These are phyloP conservation scores for Argentina silus DNA, from an alignment of 2,797 vertebrate species.

Conservation along the genomic window DNA sequence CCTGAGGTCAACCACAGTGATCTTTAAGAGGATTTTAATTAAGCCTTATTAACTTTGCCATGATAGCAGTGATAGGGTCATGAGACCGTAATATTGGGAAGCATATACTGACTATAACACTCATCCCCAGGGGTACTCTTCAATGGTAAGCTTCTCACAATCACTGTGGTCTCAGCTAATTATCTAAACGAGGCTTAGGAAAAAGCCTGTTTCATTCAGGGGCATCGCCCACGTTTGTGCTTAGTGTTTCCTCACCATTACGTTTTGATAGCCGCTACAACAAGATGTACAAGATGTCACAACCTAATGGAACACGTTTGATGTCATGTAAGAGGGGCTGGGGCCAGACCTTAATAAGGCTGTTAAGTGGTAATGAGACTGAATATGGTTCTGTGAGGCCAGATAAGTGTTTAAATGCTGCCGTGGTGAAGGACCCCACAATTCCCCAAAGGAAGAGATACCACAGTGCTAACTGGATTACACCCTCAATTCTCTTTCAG, in stretches of 20 bases:
- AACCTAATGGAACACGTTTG: slow-evolving; percentile 74
- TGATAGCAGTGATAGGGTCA: slow-evolving; percentile 69
- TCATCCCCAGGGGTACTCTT: slow-evolving; percentile 64
- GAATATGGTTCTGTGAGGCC: slow-evolving; percentile 66
- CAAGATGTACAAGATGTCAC: slow-evolving; percentile 71
- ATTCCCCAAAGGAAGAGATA: slow-evolving; percentile 56
- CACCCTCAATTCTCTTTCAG: slow-evolving; percentile 55
- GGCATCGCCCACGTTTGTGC: slow-evolving; percentile 52
- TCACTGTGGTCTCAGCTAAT: slow-evolving; percentile 62
- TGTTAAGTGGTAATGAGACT: slow-evolving; percentile 77
- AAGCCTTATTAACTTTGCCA: slow-evolving; percentile 68
- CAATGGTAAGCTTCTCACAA: slow-evolving; percentile 65
- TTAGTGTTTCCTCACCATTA: slow-evolving; percentile 56
- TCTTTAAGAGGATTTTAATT: slow-evolving; percentile 75
- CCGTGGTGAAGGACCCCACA: slow-evolving; percentile 42
- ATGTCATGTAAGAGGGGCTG: slow-evolving; percentile 72
- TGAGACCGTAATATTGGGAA: slow-evolving; percentile 70
- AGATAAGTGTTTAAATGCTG: slow-evolving; percentile 63
- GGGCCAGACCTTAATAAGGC: slow-evolving; percentile 74
- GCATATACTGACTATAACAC: slow-evolving; percentile 54
- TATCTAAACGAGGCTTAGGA: slow-evolving; percentile 67
- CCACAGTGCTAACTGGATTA: slow-evolving; percentile 71
- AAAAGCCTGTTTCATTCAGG: slow-evolving; percentile 42
- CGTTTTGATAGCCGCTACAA: slow-evolving; percentile 68
- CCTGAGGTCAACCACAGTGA: slow-evolving; percentile 64